Percentiles rank a stretch among this genome's conserved stretches.
Conservation (phyloP, 2,113 vertebrate genomes). For the Atractosteus spatula region DNA sequence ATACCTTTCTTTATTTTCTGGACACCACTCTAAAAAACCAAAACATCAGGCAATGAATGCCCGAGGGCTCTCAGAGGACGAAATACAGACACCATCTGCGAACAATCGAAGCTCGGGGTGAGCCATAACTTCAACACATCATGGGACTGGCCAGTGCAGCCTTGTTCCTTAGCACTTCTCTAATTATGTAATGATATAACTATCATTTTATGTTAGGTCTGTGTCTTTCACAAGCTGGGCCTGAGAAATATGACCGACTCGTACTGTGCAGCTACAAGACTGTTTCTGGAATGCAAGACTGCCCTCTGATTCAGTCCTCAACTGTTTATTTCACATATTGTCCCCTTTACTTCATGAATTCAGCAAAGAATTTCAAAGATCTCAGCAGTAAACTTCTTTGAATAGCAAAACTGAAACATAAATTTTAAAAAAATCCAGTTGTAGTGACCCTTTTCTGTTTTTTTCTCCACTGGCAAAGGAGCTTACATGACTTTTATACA, state of each 20-base stretch:
- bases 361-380: not conserved
- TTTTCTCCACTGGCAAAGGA: not conserved
- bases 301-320: not conserved
- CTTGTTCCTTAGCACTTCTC: not conserved
- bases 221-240: not conserved
- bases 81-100: not conserved
- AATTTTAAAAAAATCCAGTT: no score
- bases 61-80: no score
- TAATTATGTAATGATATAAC: not conserved
- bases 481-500: not conserved
- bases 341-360: not conserved
- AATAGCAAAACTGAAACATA: no score
- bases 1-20: no score
- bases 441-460: not conserved
- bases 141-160: not conserved
- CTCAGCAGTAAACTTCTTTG: not conserved
- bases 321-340: not conserved
- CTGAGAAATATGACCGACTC: not conserved
- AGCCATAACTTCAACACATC: not conserved
- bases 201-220: not conserved
- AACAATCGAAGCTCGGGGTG: not conserved
- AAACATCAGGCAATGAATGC: no score
- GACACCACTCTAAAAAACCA: no score
- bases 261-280: not conserved
- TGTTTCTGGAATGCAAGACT: not conserved